phyloP scores from a whole-genome alignment of 1,140 invertebrate species.

The Frieseomelitta varia region DNA sequence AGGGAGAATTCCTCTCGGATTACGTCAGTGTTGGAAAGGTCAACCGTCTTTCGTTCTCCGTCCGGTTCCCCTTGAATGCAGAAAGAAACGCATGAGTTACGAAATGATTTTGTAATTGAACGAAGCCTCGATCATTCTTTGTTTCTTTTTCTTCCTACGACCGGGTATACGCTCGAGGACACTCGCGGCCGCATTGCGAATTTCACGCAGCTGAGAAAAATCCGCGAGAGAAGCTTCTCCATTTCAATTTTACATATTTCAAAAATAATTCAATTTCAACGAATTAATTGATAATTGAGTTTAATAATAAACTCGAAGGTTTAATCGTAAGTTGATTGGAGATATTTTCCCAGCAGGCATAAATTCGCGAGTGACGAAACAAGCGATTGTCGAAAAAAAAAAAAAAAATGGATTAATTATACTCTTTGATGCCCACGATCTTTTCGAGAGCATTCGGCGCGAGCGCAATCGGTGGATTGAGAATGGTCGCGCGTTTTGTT shows the following conservation, averaged over 20 bases:
- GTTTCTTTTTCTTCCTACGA: not conserved
- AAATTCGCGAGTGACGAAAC: not conserved
- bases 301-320: not conserved
- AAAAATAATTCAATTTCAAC: too few species aligned
- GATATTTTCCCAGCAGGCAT: too few species aligned
- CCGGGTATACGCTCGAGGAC: not conserved
- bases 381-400: not conserved
- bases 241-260: too few species aligned
- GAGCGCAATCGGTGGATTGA: not conserved
- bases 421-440: not conserved
- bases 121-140: not conserved
- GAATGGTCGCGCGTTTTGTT: not conserved
- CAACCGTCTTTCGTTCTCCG: not conserved
- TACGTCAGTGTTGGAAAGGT: slow-evolving; percentile 26
- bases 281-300: too few species aligned
- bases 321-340: too few species aligned
- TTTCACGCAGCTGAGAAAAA: too few species aligned
- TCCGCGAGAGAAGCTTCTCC: too few species aligned
- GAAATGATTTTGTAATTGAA: slow-evolving; percentile 31
- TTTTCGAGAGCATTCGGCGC: not conserved
- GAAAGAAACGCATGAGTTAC: slow-evolving; percentile 6
- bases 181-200: not conserved
- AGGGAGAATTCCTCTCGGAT: slow-evolving; percentile 5
- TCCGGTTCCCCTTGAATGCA: not conserved
- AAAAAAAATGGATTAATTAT: not conserved